These are phyloP conservation scores for Andrena praecox DNA, from an alignment of 2,888 invertebrate species.

Conservation along the genomic window DNA sequence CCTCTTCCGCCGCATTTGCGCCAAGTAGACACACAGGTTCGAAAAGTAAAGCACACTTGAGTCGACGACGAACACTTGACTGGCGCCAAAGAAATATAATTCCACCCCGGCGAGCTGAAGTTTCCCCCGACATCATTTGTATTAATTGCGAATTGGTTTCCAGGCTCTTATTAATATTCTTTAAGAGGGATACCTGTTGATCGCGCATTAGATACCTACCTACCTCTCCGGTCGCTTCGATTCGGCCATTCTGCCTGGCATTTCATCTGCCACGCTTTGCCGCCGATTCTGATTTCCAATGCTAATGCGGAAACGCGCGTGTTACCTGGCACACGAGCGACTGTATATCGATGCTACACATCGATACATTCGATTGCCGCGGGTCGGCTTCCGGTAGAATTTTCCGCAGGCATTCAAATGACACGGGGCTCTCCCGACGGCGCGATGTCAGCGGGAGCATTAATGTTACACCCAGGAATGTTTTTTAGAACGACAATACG, in stretches of 20 bases:
- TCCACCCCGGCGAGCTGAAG: not conserved
- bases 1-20: too few species aligned
- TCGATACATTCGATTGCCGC: not conserved
- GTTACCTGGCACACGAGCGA: not conserved
- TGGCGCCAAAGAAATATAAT: not conserved
- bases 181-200: conserved; percentile 51
- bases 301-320: conserved; percentile 18
- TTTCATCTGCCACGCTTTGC: not conserved
- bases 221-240: not conserved
- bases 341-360: not conserved
- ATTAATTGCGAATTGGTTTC: not conserved
- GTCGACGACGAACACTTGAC: not conserved
- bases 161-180: conserved; percentile 3
- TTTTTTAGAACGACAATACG: conserved; percentile 14
- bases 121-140: not conserved
- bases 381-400: conserved; percentile 32
- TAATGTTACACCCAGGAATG: conserved; percentile 6
- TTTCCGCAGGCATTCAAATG: conserved; percentile 40
- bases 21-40: too few species aligned
- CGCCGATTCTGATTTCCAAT: conserved; percentile 48
- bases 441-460: not conserved
- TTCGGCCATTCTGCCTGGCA: not conserved
- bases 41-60: too few species aligned
- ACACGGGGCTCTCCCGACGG: not conserved
- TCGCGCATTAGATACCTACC: conserved; percentile 32